phyloP scores from a whole-genome alignment of 2,888 invertebrate species.

The Xestia c-nigrum region DNA sequence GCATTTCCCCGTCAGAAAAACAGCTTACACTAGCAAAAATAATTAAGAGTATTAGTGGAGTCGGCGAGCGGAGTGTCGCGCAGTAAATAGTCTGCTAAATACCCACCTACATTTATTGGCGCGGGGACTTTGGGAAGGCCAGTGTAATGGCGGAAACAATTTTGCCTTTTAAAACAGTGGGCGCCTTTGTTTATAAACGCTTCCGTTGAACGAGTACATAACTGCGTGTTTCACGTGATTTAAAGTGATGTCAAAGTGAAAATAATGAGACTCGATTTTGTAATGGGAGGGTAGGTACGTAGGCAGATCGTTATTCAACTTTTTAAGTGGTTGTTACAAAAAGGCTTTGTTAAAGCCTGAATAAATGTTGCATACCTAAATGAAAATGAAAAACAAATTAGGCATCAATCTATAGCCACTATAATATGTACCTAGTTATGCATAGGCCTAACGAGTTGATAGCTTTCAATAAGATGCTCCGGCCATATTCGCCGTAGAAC shows the following conservation, averaged over 20 bases:
- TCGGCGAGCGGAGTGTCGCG: constrained; percentile 86
- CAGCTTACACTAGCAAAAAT: constrained; percentile 90
- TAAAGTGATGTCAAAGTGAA: constrained; percentile 66
- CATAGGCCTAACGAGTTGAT: background rate
- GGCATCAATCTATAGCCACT: background rate
- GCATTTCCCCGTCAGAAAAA: constrained; percentile 89
- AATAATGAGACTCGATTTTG: constrained; percentile 61
- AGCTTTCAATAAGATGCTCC: background rate
- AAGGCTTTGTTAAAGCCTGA: constrained; percentile 40
- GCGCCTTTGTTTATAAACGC: constrained; percentile 79
- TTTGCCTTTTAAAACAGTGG: constrained; percentile 85
- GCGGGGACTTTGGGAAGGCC: constrained; percentile 81
- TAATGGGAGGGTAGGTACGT: constrained; percentile 44
- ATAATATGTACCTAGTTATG: background rate
- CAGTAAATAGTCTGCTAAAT: constrained; percentile 89
- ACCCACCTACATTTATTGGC: constrained; percentile 90
- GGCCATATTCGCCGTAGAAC: no score
- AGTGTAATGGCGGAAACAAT: constrained; percentile 86
- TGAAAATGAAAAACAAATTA: background rate
- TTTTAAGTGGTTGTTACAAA: constrained; percentile 52
- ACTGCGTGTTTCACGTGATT: constrained; percentile 63
- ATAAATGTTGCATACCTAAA: background rate
- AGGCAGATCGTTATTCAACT: constrained; percentile 50
- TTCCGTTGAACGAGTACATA: constrained; percentile 65
- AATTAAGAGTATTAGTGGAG: constrained; percentile 90